These are phyloP conservation scores for Macrophya annulata DNA, from an alignment of 2,888 invertebrate genomes.

Conservation along the genomic window DNA sequence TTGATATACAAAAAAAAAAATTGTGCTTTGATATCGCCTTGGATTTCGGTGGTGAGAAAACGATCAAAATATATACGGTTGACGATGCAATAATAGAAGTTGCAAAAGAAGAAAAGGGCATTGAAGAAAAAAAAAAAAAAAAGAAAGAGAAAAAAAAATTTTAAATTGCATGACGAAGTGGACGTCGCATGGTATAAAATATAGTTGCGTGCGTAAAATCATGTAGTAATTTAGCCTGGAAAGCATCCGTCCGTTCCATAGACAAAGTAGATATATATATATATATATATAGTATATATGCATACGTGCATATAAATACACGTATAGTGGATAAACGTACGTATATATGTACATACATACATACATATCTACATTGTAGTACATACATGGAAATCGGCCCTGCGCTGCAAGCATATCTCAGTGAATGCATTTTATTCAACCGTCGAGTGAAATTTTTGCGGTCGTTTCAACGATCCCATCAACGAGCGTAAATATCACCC, in stretches of 20 bases:
- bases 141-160: not conserved
- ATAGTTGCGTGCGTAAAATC: slow-evolving; percentile 41
- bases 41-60: not conserved
- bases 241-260: slow-evolving; percentile 42
- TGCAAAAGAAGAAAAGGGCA: not conserved
- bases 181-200: slow-evolving; percentile 19
- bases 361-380: no score
- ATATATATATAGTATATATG: not conserved
- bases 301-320: not conserved
- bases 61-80: not conserved
- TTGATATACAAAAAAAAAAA: not conserved
- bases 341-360: not conserved
- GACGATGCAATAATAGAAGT: not conserved
- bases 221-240: slow-evolving; percentile 49
- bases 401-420: not conserved
- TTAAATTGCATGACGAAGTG: not conserved
- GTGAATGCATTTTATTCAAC: slow-evolving; percentile 59
- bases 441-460: slow-evolving; percentile 72
- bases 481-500: slow-evolving; percentile 71
- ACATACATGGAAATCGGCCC: no score
- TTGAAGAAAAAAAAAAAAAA: slow-evolving; percentile 12
- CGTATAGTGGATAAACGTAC: not conserved
- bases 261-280: not conserved
- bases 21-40: not conserved
- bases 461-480: slow-evolving; percentile 68